Conservation (phyloP, 2,113 vertebrate genomes). For the Tympanuchus pallidicinctus region DNA sequence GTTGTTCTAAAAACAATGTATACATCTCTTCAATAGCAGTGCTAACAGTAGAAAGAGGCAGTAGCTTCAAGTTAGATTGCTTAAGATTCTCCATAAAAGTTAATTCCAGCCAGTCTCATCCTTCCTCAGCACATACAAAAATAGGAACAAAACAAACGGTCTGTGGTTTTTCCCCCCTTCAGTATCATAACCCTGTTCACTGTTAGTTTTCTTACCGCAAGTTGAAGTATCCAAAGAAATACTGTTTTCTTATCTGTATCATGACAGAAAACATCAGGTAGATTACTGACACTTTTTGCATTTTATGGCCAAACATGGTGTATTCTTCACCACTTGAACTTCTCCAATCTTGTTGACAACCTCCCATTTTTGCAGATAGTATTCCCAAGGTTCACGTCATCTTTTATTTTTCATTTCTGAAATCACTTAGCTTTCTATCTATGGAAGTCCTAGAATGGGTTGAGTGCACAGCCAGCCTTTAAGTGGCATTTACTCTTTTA, state of each 20-base stretch:
- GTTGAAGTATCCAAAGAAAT: background rate
- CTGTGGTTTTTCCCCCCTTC: fast-evolving
- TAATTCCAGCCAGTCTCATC: background rate
- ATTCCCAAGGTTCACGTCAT: background rate
- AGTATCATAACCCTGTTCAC: background rate
- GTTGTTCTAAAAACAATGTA: background rate
- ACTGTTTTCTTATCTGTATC: fast-evolving
- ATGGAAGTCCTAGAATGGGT: background rate
- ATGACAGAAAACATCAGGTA: background rate
- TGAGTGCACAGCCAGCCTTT: background rate
- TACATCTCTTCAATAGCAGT: background rate
- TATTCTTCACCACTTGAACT: background rate
- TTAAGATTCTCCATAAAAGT: background rate
- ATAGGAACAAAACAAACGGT: background rate
- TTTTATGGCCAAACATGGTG: background rate
- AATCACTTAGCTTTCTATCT: background rate
- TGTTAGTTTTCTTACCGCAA: background rate
- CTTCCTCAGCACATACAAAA: background rate
- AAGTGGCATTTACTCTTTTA: background rate
- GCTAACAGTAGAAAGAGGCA: background rate
- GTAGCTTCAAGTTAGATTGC: background rate
- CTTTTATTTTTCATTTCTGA: background rate
- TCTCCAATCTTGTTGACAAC: background rate
- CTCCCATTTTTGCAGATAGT: background rate
- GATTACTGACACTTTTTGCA: background rate